Percentiles rank a stretch among this genome's conserved stretches.
Conservation (phyloP, 53 echinoderm and acorn worm genomes). For the Antedon mediterranea region DNA sequence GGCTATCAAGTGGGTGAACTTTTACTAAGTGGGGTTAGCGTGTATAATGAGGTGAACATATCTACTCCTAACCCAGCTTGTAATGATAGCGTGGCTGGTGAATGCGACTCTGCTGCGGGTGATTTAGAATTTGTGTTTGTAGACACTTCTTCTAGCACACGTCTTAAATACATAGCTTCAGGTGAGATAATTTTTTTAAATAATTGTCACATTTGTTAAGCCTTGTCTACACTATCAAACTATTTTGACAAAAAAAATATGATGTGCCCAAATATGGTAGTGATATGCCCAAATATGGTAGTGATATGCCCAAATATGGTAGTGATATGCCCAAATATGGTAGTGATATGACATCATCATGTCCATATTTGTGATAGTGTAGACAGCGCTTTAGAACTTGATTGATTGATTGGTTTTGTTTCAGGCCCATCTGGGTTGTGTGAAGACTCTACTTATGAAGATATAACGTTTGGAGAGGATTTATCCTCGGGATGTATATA, state of each 20-base stretch:
- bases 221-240: too few species aligned
- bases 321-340: too few species aligned
- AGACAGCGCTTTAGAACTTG: too few species aligned
- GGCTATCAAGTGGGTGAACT: constrained; percentile 57
- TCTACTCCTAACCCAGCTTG: constrained; percentile 14
- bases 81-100: constrained; percentile 26
- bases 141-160: neutral
- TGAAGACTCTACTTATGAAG: constrained; percentile 27
- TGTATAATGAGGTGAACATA: constrained; percentile 17
- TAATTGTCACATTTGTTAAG: too few species aligned
- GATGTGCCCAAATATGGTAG: too few species aligned
- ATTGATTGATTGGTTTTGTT: too few species aligned
- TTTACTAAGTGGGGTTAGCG: constrained; percentile 43
- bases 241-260: too few species aligned
- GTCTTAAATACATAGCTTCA: neutral
- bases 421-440: constrained; percentile 70
- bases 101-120: neutral
- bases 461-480: constrained; percentile 69
- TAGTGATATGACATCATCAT: too few species aligned
- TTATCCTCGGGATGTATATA: constrained; percentile 66
- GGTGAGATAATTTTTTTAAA: too few species aligned
- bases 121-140: neutral
- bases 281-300: too few species aligned
- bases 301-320: too few species aligned
- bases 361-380: too few species aligned